Base-by-base conservation (phyloP, 2,888 invertebrate genomes). In the Drosophila mettleri region DNA sequence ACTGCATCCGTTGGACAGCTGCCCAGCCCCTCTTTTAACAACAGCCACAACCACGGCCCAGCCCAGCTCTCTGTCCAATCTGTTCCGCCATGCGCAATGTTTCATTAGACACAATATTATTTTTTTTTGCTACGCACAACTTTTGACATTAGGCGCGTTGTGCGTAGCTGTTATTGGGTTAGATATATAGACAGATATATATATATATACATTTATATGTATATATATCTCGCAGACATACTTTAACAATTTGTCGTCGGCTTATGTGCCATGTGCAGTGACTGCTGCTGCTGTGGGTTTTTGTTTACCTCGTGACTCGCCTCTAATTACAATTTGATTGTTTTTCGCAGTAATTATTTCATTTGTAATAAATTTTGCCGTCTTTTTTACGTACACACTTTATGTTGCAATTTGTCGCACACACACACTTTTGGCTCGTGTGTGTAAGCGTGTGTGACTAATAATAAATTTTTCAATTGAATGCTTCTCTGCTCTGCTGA, bases 321-420 rank as follows among this genome's bases (percentile, higher is more conserved):
- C 71, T 78, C 82, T 85, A 86, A 84, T 84, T 84, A 82, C 87
- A 74, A 78, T 85, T 82, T 86, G 87, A 87, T 86, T 86, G 82
- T 84, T 73, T 86, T 83, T 69, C 71, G 57, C 57, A 73, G 80
- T 86, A 85, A 86, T 84, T 84, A 86, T 84, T 86, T 86, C 84
- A 78, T 78, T 84, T 84, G 86, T 86, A 84, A 85, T 86, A 69
- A 74, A 86, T 81, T 84, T 74, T 45, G 66, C 63, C 55, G 80
- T 29, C 45, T 60, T 72, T 78, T 83, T 80, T 83, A 67, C 80
- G 74, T 48, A 80, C 80, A 79, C 69, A 77, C 70, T 76, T 77
- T 65, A 77, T 80, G 69, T 68, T 67, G 86, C 86, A 83, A 83
- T 81, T 82, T 81, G 78, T 76, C 52, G 62, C 60, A 43, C 39